Percentiles rank a stretch among this genome's conserved stretches.
Evolutionary conservation across 2,113 vertebrate genomes (phyloP).

Genomic region (Hydrochoerus hydrochaeris): DNA sequence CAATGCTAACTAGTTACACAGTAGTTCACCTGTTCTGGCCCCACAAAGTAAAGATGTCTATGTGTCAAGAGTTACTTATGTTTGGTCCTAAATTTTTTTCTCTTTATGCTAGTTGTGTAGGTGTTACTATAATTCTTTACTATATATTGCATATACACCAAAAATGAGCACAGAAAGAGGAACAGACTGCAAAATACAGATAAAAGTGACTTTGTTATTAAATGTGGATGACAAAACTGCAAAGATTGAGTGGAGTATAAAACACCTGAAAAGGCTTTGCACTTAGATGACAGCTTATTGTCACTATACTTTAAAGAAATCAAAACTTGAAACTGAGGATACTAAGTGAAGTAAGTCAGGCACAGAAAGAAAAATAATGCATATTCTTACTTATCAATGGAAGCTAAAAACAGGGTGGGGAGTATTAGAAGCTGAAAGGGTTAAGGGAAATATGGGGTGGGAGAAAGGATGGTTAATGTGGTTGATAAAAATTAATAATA

Average conservation of each 20-base stretch:
- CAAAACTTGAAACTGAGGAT: neutral
- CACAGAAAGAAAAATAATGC: neutral
- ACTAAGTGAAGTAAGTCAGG: neutral
- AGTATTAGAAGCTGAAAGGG: neutral
- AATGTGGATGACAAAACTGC: conserved; percentile 36
- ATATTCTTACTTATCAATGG: neutral
- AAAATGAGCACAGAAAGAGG: neutral
- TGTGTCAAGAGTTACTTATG: conserved; percentile 36
- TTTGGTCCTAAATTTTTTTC: conserved; percentile 2
- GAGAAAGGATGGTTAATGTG: neutral
- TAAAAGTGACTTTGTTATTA: conserved; percentile 44
- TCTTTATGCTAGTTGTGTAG: conserved; percentile 32
- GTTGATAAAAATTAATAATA: neutral
- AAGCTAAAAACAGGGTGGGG: neutral
- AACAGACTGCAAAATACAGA: conserved; percentile 1
- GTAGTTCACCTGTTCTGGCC: neutral
- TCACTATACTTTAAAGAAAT: conserved; percentile 23
- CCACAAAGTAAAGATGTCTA: conserved; percentile 36
- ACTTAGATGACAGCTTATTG: neutral
- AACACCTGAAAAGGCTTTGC: conserved; percentile 18
- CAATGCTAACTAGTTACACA: neutral
- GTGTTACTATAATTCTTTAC: conserved; percentile 52
- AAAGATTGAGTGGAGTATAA: conserved; percentile 8
- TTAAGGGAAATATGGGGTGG: neutral
- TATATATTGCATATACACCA: neutral